phyloP scores from a whole-genome alignment of 2,888 invertebrate species.

The Drosophila prolongata region DNA sequence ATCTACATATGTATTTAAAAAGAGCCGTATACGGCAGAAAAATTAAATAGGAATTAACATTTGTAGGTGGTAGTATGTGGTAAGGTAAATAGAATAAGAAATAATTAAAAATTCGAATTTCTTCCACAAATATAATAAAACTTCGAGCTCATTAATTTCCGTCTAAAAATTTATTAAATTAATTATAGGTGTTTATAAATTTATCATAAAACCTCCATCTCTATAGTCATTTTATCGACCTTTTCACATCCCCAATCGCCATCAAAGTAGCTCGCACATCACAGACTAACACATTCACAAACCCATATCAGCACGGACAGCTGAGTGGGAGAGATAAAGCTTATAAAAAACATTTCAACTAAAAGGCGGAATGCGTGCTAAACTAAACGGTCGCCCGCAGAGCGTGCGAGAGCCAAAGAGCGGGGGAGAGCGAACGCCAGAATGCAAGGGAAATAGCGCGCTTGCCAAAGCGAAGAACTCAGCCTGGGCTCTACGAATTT shows the following conservation, averaged over 20 bases:
- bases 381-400: conserved; percentile 3
- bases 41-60: too few relatives aligned
- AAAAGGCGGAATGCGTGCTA: conserved; percentile 12
- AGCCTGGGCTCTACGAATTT: conserved; percentile 4
- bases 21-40: too few relatives aligned
- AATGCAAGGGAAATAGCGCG: conserved; percentile 20
- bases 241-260: conserved; percentile 21
- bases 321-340: conserved; percentile 31
- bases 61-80: too few relatives aligned
- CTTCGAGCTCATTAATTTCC: too few relatives aligned
- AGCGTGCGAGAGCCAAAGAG: conserved; percentile 3
- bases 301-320: conserved; percentile 31
- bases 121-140: too few relatives aligned
- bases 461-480: conserved; percentile 18
- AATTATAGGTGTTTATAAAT: neutral
- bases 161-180: too few relatives aligned
- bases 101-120: too few relatives aligned
- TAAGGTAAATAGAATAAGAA: too few relatives aligned
- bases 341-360: conserved; percentile 21
- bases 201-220: neutral
- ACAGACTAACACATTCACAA: conserved; percentile 10
- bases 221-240: conserved; percentile 13
- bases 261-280: neutral
- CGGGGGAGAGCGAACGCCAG: conserved; percentile 11
- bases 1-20: too few relatives aligned